Evolutionary conservation across 2,797 vertebrate species (phyloP).

Genomic region (Fringilla coelebs): DNA sequence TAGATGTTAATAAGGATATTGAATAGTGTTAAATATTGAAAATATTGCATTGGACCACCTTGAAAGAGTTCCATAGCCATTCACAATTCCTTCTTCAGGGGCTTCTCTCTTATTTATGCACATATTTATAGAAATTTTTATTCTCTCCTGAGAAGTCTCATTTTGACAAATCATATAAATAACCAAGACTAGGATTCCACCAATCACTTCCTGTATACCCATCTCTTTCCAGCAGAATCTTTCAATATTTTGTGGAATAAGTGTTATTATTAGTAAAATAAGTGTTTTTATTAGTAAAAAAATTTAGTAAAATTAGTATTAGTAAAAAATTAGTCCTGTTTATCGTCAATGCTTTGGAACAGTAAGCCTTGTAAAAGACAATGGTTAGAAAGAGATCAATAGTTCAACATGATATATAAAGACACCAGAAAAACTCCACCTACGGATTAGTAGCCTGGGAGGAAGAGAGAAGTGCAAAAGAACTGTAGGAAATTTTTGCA

Average conservation of each 20-base stretch:
- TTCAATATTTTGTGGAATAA: background rate
- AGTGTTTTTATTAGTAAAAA: too few species aligned
- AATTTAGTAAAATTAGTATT: too few species aligned
- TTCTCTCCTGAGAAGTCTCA: background rate
- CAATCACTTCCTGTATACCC: background rate
- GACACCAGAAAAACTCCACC: background rate
- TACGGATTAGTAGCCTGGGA: background rate
- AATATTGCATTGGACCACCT: background rate
- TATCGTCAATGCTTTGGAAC: background rate
- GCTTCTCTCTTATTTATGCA: background rate
- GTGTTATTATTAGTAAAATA: too few species aligned
- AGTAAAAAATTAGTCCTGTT: too few species aligned
- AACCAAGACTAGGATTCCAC: background rate
- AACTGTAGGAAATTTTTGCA: background rate
- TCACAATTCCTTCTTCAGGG: background rate
- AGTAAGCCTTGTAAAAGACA: background rate
- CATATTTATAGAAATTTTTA: background rate
- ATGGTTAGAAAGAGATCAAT: background rate
- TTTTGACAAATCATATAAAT: background rate
- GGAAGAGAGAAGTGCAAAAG: background rate
- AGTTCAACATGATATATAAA: background rate
- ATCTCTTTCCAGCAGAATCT: background rate
- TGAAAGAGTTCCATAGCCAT: background rate
- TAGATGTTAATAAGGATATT: background rate
- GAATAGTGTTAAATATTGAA: background rate